Percentiles rank a stretch among this genome's conserved stretches.
Evolutionary conservation across 2,888 invertebrate genomes (phyloP).

Genomic region (Pyrgus malvae): DNA sequence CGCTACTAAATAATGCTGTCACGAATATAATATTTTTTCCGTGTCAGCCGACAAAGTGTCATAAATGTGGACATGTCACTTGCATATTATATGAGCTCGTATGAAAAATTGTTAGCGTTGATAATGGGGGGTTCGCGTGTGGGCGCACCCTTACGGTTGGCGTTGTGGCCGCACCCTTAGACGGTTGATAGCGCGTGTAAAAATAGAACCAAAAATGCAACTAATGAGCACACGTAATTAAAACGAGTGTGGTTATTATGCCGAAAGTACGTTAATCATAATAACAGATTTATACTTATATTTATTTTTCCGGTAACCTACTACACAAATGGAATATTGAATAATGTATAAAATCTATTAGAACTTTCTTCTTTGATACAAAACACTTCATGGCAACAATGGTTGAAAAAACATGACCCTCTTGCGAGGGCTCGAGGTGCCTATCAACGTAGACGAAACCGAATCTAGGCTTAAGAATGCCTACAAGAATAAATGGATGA

Average conservation of each 20-base stretch:
- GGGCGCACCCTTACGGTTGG: conserved; percentile 56
- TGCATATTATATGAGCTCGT: conserved; percentile 66
- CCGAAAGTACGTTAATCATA: conserved; percentile 23
- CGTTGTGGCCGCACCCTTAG: conserved; percentile 51
- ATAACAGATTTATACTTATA: not conserved
- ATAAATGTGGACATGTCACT: conserved; percentile 67
- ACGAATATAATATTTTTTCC: conserved; percentile 44
- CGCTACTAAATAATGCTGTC: conserved; percentile 53
- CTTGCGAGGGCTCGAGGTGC: not conserved
- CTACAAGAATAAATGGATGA: not conserved
- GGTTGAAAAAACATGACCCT: conserved; percentile 3
- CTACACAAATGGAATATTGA: no score
- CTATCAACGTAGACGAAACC: conserved; percentile 3
- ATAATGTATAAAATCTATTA: no score
- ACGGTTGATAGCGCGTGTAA: conserved; percentile 31
- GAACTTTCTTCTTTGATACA: no score
- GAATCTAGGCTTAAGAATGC: conserved; percentile 3
- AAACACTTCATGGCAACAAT: no score
- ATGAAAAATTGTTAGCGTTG: conserved; percentile 62
- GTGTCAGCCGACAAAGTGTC: conserved; percentile 57
- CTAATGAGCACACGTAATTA: conserved; percentile 37
- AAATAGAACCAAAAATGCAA: conserved; percentile 31
- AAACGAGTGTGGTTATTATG: conserved; percentile 36
- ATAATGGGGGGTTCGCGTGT: conserved; percentile 73
- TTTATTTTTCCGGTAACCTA: no score